Conservation (phyloP, 1,140 invertebrate species). For the Apis cerana region DNA sequence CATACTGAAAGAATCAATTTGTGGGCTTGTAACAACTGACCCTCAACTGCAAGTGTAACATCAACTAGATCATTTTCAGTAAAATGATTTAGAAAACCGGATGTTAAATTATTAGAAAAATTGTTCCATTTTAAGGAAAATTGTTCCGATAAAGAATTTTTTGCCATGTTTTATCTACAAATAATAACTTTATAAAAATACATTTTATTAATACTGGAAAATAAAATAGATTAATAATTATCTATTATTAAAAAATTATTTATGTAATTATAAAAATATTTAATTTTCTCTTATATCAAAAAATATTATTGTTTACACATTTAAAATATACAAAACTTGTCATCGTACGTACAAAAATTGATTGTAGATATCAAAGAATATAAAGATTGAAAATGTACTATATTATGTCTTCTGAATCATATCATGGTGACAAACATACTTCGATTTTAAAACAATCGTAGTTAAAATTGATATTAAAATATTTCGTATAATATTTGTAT, state of each 20-base stretch:
- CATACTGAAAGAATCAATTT: slow-evolving; percentile 91
- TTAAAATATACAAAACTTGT: background rate
- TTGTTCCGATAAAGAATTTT: slow-evolving; percentile 82
- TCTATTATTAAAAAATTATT: background rate
- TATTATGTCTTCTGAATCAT: slow-evolving; percentile 47
- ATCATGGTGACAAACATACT: slow-evolving; percentile 40
- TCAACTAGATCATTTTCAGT: slow-evolving; percentile 88
- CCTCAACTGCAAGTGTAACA: slow-evolving; percentile 91
- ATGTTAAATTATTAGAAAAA: slow-evolving; percentile 86
- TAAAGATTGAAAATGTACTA: slow-evolving; percentile 27
- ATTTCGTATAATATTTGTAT: background rate
- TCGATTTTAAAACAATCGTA: slow-evolving; percentile 29
- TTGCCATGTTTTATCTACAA: slow-evolving; percentile 48
- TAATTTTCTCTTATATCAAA: background rate
- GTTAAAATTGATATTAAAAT: background rate
- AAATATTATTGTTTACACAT: background rate
- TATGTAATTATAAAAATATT: background rate
- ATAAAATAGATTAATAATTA: slow-evolving; percentile 1
- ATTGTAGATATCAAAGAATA: slow-evolving; percentile 18
- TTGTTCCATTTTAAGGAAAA: slow-evolving; percentile 89
- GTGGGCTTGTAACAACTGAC: slow-evolving; percentile 89
- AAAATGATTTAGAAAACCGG: slow-evolving; percentile 86
- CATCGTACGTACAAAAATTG: slow-evolving; percentile 19
- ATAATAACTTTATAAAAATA: background rate
- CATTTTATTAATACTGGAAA: background rate